phyloP scores from a whole-genome alignment of 2,113 vertebrate species.

The Sinocyclocheilus anophthalmus region DNA sequence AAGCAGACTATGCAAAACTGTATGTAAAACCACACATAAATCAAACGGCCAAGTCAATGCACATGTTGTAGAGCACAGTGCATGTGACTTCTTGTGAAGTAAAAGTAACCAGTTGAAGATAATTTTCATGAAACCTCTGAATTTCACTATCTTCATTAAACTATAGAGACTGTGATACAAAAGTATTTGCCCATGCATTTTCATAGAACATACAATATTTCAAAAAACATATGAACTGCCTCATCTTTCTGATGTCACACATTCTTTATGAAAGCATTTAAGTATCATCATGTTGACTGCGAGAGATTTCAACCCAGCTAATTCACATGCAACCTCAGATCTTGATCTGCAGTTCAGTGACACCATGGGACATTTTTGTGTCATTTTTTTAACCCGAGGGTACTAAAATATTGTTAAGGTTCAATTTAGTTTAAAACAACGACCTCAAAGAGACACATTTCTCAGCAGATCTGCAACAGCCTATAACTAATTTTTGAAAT shows the following conservation, averaged over 20 bases:
- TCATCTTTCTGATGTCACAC: neutral
- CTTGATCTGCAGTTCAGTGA: neutral
- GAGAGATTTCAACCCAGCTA: neutral
- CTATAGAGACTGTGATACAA: neutral
- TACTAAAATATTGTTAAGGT: neutral
- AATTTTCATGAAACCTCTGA: neutral
- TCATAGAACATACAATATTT: neutral
- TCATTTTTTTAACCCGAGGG: neutral
- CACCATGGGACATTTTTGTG: neutral
- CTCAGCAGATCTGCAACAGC: neutral
- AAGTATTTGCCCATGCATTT: neutral
- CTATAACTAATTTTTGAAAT: neutral
- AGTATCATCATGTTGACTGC: neutral
- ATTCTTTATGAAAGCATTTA: neutral
- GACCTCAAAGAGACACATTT: neutral
- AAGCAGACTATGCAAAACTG: slow-evolving; percentile 2
- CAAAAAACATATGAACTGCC: neutral
- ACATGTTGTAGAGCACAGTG: neutral
- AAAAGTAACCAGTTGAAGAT: neutral
- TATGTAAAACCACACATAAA: slow-evolving; percentile 3
- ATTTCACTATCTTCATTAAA: neutral
- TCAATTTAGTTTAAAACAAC: too few species aligned
- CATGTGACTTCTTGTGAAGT: neutral
- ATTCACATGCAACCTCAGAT: neutral
- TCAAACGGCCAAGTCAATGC: neutral